These are phyloP conservation scores for Epiblema foenella DNA, from an alignment of 2,888 invertebrate genomes.

Conservation along the genomic window DNA sequence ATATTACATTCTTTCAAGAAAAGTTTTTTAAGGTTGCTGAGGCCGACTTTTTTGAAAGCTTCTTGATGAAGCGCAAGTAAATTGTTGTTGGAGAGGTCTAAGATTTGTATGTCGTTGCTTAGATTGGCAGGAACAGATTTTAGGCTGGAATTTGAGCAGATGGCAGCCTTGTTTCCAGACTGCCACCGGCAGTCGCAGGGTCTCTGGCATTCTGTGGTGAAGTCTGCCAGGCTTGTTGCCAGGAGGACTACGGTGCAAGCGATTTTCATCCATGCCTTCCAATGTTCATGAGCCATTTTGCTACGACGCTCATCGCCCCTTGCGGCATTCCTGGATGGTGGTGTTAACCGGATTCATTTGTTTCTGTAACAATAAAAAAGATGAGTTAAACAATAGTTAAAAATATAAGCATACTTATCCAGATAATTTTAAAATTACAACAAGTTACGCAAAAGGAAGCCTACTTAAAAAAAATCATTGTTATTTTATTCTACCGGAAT, in stretches of 20 bases:
- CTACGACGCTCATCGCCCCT: conserved; percentile 77
- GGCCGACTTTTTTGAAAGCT: conserved; percentile 88
- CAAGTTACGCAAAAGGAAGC: background rate
- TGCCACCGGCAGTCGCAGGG: conserved; percentile 94
- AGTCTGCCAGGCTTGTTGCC: conserved; percentile 77
- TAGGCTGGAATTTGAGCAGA: conserved; percentile 89
- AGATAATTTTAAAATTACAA: background rate
- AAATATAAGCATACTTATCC: no score
- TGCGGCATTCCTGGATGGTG: conserved; percentile 73
- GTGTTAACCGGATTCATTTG: conserved; percentile 42
- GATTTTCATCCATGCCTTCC: conserved; percentile 79
- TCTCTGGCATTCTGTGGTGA: conserved; percentile 87
- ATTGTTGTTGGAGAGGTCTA: conserved; percentile 90
- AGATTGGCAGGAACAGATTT: conserved; percentile 89
- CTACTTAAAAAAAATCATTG: background rate
- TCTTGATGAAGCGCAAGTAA: conserved; percentile 87
- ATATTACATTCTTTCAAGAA: conserved; percentile 90
- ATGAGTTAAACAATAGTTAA: background rate
- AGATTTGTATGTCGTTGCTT: conserved; percentile 88
- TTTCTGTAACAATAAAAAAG: conserved; percentile 46
- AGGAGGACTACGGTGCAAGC: conserved; percentile 64
- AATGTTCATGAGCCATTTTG: conserved; percentile 82
- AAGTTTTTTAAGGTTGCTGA: conserved; percentile 93
- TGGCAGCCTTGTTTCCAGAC: conserved; percentile 93
- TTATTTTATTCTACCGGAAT: conserved; percentile 10